These are phyloP conservation scores for Drosophila fuyamai DNA, from an alignment of 1,140 invertebrate species.

Conservation along the genomic window DNA sequence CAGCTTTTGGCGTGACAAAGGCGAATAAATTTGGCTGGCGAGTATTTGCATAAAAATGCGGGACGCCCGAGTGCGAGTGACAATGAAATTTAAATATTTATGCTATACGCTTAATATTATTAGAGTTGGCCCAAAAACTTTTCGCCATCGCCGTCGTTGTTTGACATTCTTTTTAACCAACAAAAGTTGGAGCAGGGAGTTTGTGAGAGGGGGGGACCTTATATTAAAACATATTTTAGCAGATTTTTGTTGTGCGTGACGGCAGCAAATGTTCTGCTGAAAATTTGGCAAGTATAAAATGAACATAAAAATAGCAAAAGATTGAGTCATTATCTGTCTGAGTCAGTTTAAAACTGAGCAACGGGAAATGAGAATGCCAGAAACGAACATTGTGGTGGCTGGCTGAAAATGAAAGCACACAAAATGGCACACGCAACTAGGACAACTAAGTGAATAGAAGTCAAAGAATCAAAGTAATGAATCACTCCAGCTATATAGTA, in stretches of 20 bases:
- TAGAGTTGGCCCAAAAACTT: constrained; percentile 67
- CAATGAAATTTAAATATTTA: constrained; percentile 84
- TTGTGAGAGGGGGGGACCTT: constrained; percentile 47
- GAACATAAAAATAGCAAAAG: constrained; percentile 76
- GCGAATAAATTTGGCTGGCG: constrained; percentile 72
- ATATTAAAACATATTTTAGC: constrained; percentile 81
- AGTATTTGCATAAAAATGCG: constrained; percentile 80
- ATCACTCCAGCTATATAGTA: constrained; percentile 53
- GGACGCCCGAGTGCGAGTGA: constrained; percentile 67
- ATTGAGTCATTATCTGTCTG: constrained; percentile 73
- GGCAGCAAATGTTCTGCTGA: constrained; percentile 28
- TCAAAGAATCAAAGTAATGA: constrained; percentile 81
- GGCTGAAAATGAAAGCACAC: constrained; percentile 61
- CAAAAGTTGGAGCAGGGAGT: constrained; percentile 2
- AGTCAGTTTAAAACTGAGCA: constrained; percentile 45
- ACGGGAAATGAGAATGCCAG: constrained; percentile 36
- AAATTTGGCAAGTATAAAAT: constrained; percentile 50
- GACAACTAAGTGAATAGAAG: constrained; percentile 73
- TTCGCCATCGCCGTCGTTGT: constrained; percentile 19
- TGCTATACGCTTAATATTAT: constrained; percentile 83
- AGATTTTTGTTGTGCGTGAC: constrained; percentile 65
- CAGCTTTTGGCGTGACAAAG: constrained; percentile 70
- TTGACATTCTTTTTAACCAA: constrained; percentile 14
- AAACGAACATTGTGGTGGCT: constrained; percentile 4
- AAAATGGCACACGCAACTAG: constrained; percentile 61